Evolutionary conservation across 2,888 invertebrate species (phyloP).

Genomic region (Drosophila kambysellisi): DNA sequence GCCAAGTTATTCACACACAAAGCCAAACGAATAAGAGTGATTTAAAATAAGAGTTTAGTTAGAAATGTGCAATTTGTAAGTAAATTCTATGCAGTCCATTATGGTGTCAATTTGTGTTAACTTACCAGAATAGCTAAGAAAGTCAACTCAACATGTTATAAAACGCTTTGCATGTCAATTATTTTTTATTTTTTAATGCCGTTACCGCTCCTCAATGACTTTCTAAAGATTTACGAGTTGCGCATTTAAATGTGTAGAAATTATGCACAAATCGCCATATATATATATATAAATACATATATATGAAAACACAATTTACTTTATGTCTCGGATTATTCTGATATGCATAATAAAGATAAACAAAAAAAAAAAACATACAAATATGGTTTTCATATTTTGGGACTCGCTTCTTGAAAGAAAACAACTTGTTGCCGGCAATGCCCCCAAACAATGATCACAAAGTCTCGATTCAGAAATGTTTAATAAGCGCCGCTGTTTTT

Average conservation of each 20-base stretch:
- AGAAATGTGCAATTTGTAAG: background rate
- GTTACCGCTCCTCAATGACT: constrained; percentile 39
- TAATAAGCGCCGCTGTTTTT: constrained; percentile 35
- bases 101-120: constrained; percentile 13
- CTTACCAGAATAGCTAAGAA: constrained; percentile 17
- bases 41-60: background rate
- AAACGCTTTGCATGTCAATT: constrained; percentile 52
- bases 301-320: constrained; percentile 24
- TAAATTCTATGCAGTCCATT: constrained; percentile 6
- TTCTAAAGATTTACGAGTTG: constrained; percentile 68
- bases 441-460: constrained; percentile 44
- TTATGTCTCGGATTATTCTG: constrained; percentile 26
- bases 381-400: constrained; percentile 24
- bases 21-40: background rate
- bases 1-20: background rate
- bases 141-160: constrained; percentile 27
- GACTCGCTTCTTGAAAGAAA: constrained; percentile 66
- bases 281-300: background rate
- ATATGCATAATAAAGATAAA: constrained; percentile 4
- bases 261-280: constrained; percentile 31
- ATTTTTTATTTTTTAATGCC: constrained; percentile 18
- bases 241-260: constrained; percentile 62
- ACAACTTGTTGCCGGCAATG: constrained; percentile 49
- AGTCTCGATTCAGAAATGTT: constrained; percentile 49
- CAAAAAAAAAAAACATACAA: constrained; percentile 33